Base-by-base conservation (phyloP, 2,113 vertebrate genomes). In the Eleginops maclovinus region DNA sequence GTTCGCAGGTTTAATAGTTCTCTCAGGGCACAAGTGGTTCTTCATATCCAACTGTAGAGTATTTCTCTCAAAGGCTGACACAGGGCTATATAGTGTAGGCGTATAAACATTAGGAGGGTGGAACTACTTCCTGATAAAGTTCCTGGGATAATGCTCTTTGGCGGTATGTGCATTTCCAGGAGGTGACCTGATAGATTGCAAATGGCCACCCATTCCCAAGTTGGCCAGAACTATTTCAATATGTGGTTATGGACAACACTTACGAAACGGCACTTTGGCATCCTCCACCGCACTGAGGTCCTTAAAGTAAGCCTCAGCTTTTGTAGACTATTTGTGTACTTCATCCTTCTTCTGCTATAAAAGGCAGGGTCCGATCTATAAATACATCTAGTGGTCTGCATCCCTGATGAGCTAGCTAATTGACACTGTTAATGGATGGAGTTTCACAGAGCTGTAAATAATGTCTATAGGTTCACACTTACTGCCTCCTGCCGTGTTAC, bases 381-480 rank as follows among this genome's bases (percentile, higher is more conserved):
- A 92, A 92, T 90, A 89, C 76, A 87, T 87, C 79, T 55, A 75
- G 69, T 71, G 82, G 80, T 72, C 84, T 64, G 88, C 84, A 91
- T 90, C 91, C 91, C 86, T 43, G 85, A 92, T 87, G 91, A 93
- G 83, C 69, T 28, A 72, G 78, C 88, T 92, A 92, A 94, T 93
- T 92, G 92, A 87, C 90, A 93, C 86, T 54, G 82, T 88, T 93
- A 92, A 93, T 92, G 90, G 91, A 93, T 87, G 84, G 87, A 87
- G 86, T 91, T 93, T 91, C 89, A 88, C 83, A 73, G 85, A 86
- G 85, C 90, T 87, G 91, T 92, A 92, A 92, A 93, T 92, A 91
- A 91, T 87, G 89, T 91, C 89, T 72, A n/a, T n/a, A 90, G 76
- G 76, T 86, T 93, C 89, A 91, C 88, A 87, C 87, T 89, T 80